Percentiles rank a stretch among this genome's conserved stretches.
phyloP scores from a whole-genome alignment of 2,797 vertebrate genomes.

The Sitta carolinensis region DNA sequence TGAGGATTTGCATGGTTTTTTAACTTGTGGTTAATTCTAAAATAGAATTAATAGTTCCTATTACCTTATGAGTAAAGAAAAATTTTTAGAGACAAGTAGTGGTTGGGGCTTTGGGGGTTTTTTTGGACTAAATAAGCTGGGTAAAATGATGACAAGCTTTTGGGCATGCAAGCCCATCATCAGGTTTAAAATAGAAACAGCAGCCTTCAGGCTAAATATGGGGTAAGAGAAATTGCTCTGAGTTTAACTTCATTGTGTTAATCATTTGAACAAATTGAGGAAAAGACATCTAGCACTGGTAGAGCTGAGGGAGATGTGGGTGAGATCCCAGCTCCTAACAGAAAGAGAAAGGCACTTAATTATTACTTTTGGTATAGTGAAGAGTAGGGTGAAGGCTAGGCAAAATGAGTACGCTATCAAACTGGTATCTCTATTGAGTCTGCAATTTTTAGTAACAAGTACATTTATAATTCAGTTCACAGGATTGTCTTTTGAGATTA shows the following conservation, averaged over 20 bases:
- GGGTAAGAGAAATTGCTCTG: neutral
- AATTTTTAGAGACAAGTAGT: neutral
- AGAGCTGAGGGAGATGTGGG: neutral
- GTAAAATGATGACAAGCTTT: neutral
- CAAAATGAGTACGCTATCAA: neutral
- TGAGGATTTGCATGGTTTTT: neutral
- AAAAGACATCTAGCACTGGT: neutral
- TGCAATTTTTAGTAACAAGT: neutral
- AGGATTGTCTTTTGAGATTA: neutral
- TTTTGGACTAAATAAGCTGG: neutral
- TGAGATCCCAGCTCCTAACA: neutral
- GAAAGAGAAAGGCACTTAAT: constrained; percentile 5
- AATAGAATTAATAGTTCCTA: neutral
- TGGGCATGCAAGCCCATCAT: neutral
- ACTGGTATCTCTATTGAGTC: neutral
- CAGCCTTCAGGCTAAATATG: neutral
- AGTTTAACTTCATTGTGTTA: constrained; percentile 11
- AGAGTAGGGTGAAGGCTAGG: neutral
- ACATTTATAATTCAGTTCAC: neutral
- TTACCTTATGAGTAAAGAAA: neutral
- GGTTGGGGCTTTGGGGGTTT: accelerated
- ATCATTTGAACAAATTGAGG: constrained; percentile 9
- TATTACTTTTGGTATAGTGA: neutral
- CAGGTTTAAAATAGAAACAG: constrained; percentile 24
- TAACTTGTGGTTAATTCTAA: neutral